phyloP scores from a whole-genome alignment of 2,113 vertebrate species.

The Cygnus atratus region DNA sequence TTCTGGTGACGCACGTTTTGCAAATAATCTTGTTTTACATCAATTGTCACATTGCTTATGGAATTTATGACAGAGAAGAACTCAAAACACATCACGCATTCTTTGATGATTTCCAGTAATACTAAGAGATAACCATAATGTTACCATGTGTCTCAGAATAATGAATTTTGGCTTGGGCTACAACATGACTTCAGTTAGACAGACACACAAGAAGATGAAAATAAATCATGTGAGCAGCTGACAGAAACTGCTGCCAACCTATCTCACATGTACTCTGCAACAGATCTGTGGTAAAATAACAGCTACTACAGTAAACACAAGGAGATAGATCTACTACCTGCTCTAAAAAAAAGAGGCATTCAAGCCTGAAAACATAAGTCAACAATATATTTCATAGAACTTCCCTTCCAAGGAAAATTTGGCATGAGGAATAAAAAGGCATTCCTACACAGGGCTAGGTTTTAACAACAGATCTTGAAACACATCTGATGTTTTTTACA shows the following conservation, averaged over 20 bases:
- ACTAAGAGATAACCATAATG: not conserved
- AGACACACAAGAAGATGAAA: not conserved
- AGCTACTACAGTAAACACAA: not conserved
- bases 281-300: not conserved
- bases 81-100: not conserved
- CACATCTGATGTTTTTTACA: not conserved
- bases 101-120: constrained; percentile 14
- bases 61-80: not conserved
- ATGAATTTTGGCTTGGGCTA: not conserved
- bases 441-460: constrained; percentile 1
- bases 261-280: not conserved
- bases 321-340: not conserved
- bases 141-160: not conserved
- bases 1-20: not conserved
- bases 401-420: not conserved
- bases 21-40: not conserved
- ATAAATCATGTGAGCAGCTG: not conserved
- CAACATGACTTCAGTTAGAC: not conserved
- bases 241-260: not conserved
- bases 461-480: constrained; percentile 10
- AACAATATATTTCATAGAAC: not conserved
- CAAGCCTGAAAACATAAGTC: not conserved
- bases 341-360: not conserved
- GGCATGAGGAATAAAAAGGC: not conserved
- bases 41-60: not conserved